Base-by-base conservation (phyloP, 2,113 vertebrate genomes). In the Tricholaema leucomelas region DNA sequence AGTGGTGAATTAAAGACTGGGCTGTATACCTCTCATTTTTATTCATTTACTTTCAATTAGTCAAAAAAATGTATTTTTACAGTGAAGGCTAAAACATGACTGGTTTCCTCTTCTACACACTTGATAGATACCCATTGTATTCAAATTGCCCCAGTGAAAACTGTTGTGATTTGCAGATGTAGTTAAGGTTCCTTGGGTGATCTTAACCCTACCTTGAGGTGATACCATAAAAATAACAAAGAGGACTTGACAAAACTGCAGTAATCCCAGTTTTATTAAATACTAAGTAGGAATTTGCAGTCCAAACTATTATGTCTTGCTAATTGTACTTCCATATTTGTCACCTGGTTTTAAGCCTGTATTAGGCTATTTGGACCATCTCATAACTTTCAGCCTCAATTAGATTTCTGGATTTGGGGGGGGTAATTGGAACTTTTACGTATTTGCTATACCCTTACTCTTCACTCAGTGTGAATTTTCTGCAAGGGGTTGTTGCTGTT, bases 1-100 rank as follows among this genome's bases (percentile, higher is more conserved):
- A 58, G 8, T 21, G 4, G 9, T 65, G 65, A 55, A 61, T 63
- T 40, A 60, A 79, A 64, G 20, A 54, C 28, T 56, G 38, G 12
- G 5, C 5, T 66, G 0, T 2, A 63, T 38, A 9, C 6, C 13
- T 4, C 4, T 2, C 4, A 9, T 50, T 46, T 38, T 20, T 65
- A 42, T 35, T 25, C 33, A 16, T 24, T 31, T 85, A 55, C 65
- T 58, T 25, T n/a, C 23, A 35, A 56, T 52, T 52, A 27, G 14
- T 3, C 81, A 78, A 76, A 76, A 21, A 55, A 46, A 2, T n/a
- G n/a, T 85, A 2, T 61, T 63, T 77, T 70, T 44, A 17, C 74
- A 84, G 63, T 19, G 6, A 59, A 69, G 33, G 6, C 19, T 79
- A 59, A 87, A 82, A 35, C 24, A 2, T 48, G 19, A 27, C 19